A percentile compares a stretch with the other conserved stretches of the same genome.
Conservation (phyloP, 1,140 invertebrate species). For the Aphelenchoides fujianensis region DNA sequence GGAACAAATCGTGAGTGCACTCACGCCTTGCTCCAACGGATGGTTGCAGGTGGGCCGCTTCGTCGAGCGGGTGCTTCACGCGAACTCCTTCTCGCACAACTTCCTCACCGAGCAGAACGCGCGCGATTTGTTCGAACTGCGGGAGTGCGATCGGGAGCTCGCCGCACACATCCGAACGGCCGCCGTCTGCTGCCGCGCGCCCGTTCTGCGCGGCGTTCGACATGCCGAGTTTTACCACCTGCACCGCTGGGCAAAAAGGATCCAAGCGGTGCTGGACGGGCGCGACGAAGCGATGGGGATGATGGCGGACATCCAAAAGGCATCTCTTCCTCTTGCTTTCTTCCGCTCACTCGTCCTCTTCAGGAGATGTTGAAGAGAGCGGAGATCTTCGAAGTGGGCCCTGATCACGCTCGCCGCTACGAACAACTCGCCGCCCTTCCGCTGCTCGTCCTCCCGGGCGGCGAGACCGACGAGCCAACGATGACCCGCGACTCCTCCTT, state of each 20-base stretch:
- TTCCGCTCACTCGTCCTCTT: no score
- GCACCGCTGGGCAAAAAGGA: neutral
- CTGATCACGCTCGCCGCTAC: neutral
- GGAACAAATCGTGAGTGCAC: neutral
- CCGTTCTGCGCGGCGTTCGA: neutral
- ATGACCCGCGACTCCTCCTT: constrained; percentile 12
- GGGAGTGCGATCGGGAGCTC: constrained; percentile 18
- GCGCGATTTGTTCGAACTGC: constrained; percentile 4
- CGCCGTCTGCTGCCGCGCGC: neutral
- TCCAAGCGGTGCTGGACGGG: neutral
- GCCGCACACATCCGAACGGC: neutral
- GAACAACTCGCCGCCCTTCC: constrained; percentile 1
- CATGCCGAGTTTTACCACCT: constrained; percentile 17
- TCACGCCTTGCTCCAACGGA: neutral
- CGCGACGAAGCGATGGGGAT: neutral
- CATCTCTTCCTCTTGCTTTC: neutral
- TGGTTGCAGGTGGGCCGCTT: neutral
- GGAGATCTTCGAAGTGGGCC: neutral
- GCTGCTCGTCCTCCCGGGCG: neutral
- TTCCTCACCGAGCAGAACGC: constrained; percentile 8
- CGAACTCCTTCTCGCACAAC: neutral
- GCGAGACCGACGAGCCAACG: neutral
- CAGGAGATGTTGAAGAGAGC: constrained; percentile 1
- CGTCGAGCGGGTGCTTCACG: constrained; percentile 10
- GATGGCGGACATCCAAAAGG: constrained; percentile 4